These are phyloP conservation scores for Tenebrio molitor DNA, from an alignment of 1,140 invertebrate genomes.

Conservation along the genomic window DNA sequence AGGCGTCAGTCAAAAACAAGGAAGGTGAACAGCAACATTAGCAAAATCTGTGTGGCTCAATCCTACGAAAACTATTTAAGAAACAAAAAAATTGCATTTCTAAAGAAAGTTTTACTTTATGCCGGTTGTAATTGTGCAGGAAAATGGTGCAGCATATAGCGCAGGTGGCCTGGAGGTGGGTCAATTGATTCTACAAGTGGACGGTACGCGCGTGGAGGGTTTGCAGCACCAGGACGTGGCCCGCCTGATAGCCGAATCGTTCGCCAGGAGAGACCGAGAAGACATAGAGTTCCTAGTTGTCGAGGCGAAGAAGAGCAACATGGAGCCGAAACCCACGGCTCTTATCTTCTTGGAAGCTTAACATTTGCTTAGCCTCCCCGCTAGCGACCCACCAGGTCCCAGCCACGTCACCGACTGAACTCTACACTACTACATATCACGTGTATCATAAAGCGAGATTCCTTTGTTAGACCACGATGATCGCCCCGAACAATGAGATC, in stretches of 20 bases:
- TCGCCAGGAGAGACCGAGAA: slow-evolving; percentile 85
- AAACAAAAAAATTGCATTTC: too few species aligned
- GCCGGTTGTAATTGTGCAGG: too few species aligned
- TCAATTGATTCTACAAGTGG: slow-evolving; percentile 93
- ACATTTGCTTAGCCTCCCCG: slow-evolving; percentile 85
- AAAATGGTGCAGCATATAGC: slow-evolving; percentile 93
- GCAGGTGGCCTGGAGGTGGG: slow-evolving; percentile 93
- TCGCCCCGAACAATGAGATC: slow-evolving; percentile 42
- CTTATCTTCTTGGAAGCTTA: slow-evolving; percentile 90
- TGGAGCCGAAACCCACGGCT: slow-evolving; percentile 89
- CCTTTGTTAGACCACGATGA: slow-evolving; percentile 23
- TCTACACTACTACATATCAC: slow-evolving; percentile 63
- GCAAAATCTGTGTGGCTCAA: too few species aligned
- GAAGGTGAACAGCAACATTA: too few species aligned
- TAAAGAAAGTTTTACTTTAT: too few species aligned
- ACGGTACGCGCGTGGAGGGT: slow-evolving; percentile 90
- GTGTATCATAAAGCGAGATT: slow-evolving; percentile 54
- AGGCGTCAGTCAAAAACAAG: too few species aligned
- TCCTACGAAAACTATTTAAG: too few species aligned
- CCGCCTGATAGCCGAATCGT: slow-evolving; percentile 89
- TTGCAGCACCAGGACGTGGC: slow-evolving; percentile 84
- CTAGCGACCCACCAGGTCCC: slow-evolving; percentile 78
- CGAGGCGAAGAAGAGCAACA: slow-evolving; percentile 90
- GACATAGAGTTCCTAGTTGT: slow-evolving; percentile 93
- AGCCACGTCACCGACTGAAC: slow-evolving; percentile 64